Conservation (phyloP, 2,888 invertebrate species). For the Deilephila elpenor region DNA sequence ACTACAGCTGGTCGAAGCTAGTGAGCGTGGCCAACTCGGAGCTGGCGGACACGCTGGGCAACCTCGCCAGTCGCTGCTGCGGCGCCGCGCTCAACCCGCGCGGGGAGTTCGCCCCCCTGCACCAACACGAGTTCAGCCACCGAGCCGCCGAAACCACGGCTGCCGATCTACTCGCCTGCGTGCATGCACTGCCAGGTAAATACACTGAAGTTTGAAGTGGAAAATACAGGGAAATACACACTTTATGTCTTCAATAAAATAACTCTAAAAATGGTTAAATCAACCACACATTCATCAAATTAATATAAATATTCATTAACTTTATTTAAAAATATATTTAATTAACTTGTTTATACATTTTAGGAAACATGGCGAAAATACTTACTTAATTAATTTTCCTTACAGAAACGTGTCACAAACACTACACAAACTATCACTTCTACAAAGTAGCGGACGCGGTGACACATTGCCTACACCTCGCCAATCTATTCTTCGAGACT, state of each 20-base stretch:
- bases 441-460: conserved; percentile 92
- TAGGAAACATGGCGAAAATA: not conserved
- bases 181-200: conserved; percentile 68
- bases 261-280: too few relatives aligned
- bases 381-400: conserved; percentile 28
- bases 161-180: conserved; percentile 79
- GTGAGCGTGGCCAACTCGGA: conserved; percentile 93
- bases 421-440: conserved; percentile 91
- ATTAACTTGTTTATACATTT: not conserved
- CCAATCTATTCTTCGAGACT: conserved; percentile 94
- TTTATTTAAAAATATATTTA: not conserved
- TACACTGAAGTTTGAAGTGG: too few relatives aligned
- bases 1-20: conserved; percentile 92
- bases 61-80: conserved; percentile 92
- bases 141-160: conserved; percentile 75
- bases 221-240: too few relatives aligned
- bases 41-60: conserved; percentile 96
- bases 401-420: conserved; percentile 86
- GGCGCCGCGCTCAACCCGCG: conserved; percentile 91
- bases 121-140: conserved; percentile 65
- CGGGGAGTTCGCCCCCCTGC: conserved; percentile 87
- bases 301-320: too few relatives aligned
- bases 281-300: too few relatives aligned
- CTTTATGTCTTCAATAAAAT: too few relatives aligned
- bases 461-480: conserved; percentile 89